Conservation (phyloP, 2,113 vertebrate species). For the Daphoenositta chrysoptera region DNA sequence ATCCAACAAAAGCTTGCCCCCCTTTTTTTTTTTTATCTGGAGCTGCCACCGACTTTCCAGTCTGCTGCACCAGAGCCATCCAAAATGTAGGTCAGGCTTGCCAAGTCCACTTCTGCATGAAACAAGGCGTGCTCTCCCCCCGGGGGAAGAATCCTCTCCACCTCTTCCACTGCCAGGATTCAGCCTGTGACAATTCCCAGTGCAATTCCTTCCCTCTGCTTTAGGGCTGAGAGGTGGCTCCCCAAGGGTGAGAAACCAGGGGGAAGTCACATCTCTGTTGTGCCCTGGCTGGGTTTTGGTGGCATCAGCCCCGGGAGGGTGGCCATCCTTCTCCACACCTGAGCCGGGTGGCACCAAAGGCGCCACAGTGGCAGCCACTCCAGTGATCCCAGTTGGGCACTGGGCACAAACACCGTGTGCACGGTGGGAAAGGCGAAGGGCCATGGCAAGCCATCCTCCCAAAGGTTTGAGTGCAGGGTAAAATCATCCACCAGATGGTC, state of each 20-base stretch:
- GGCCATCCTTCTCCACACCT: background rate
- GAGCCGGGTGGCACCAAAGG: background rate
- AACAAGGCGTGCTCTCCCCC: background rate
- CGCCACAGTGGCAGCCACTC: background rate
- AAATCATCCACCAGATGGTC: background rate
- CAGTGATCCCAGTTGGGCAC: background rate
- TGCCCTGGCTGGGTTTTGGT: background rate
- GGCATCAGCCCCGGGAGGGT: accelerated
- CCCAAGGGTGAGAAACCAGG: background rate
- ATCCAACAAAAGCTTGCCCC: slow-evolving; percentile 43
- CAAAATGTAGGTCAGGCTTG: slow-evolving; percentile 62
- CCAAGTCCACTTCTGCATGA: background rate
- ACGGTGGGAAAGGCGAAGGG: background rate
- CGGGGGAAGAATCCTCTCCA: background rate
- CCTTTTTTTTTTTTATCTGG: slow-evolving; percentile 26
- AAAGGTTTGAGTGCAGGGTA: background rate
- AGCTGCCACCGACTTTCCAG: slow-evolving; percentile 27
- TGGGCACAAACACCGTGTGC: accelerated
- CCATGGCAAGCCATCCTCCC: background rate
- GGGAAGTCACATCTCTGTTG: accelerated
- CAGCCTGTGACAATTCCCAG: accelerated
- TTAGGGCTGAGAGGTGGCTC: background rate
- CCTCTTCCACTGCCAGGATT: background rate
- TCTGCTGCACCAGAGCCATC: slow-evolving; percentile 47
- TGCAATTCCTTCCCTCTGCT: background rate